Evolutionary conservation across 2,797 vertebrate species (phyloP).

Genomic region (Sardinella longiceps): DNA sequence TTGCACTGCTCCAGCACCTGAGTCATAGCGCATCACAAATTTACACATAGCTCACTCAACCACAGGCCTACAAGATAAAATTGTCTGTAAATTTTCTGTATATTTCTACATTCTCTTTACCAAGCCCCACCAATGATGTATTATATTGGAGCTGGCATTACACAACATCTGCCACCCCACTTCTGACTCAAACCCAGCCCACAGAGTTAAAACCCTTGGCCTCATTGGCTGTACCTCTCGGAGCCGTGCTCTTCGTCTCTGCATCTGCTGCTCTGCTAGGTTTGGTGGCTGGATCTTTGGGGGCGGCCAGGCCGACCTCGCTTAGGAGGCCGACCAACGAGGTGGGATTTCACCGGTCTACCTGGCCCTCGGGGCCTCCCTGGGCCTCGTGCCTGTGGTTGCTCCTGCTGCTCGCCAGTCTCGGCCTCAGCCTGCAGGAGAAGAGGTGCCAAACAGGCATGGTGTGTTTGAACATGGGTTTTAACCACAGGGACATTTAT

Average conservation of each 20-base stretch:
- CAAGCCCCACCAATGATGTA: too few relatives aligned
- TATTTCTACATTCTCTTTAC: too few relatives aligned
- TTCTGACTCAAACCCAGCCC: background rate
- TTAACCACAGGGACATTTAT: background rate
- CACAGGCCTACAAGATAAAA: background rate
- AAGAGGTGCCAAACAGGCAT: background rate
- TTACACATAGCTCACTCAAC: background rate
- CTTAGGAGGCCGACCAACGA: slow-evolving; percentile 62
- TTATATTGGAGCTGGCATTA: too few relatives aligned
- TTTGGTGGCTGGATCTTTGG: slow-evolving; percentile 62
- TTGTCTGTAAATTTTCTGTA: background rate
- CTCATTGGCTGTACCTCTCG: slow-evolving; percentile 76
- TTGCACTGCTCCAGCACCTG: slow-evolving; percentile 86
- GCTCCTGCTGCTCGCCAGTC: slow-evolving; percentile 52
- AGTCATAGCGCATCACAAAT: background rate
- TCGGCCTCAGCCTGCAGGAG: slow-evolving; percentile 52
- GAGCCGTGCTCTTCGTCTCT: slow-evolving; percentile 77
- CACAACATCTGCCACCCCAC: too few relatives aligned
- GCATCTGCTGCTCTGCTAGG: slow-evolving; percentile 64
- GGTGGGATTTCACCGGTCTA: slow-evolving; percentile 54
- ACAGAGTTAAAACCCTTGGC: background rate
- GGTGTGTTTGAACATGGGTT: background rate
- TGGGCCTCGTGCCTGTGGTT: slow-evolving; percentile 62
- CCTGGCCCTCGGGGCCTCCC: slow-evolving; percentile 72
- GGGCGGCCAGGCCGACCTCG: slow-evolving; percentile 77